phyloP scores from a whole-genome alignment of 2,888 invertebrate species.

The Lepas anatifera region DNA sequence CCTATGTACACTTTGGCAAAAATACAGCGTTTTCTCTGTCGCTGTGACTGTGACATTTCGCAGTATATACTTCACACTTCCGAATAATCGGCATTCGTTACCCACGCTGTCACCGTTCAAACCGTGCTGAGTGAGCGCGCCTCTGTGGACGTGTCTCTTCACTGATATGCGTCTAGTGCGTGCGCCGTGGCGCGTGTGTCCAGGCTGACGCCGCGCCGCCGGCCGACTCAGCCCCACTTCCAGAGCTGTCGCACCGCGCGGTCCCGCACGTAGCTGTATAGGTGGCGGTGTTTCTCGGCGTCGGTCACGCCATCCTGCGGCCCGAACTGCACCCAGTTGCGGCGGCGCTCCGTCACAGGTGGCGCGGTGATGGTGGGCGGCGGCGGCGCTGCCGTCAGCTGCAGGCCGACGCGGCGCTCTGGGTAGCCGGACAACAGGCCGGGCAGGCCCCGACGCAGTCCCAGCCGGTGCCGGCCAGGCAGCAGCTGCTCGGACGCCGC shows the following conservation, averaged over 20 bases:
- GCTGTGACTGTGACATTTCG: too few relatives aligned
- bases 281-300: background rate
- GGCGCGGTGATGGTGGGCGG: background rate
- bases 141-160: too few relatives aligned
- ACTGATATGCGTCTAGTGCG: too few relatives aligned
- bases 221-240: background rate
- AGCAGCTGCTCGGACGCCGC: background rate
- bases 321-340: constrained; percentile 1
- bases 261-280: constrained; percentile 1
- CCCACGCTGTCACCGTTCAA: too few relatives aligned
- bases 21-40: too few relatives aligned
- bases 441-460: constrained; percentile 23
- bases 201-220: too few relatives aligned
- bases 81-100: too few relatives aligned
- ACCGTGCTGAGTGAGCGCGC: too few relatives aligned
- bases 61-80: too few relatives aligned
- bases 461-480: constrained; percentile 19
- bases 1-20: too few relatives aligned
- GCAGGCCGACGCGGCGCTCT: background rate
- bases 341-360: background rate
- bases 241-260: background rate
- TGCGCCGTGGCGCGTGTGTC: too few relatives aligned
- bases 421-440: background rate
- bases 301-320: constrained; percentile 9
- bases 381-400: background rate